Percentiles rank a stretch among this genome's conserved stretches.
Evolutionary conservation across 1,140 invertebrate genomes (phyloP).

Genomic region (Ectropis grisescens): DNA sequence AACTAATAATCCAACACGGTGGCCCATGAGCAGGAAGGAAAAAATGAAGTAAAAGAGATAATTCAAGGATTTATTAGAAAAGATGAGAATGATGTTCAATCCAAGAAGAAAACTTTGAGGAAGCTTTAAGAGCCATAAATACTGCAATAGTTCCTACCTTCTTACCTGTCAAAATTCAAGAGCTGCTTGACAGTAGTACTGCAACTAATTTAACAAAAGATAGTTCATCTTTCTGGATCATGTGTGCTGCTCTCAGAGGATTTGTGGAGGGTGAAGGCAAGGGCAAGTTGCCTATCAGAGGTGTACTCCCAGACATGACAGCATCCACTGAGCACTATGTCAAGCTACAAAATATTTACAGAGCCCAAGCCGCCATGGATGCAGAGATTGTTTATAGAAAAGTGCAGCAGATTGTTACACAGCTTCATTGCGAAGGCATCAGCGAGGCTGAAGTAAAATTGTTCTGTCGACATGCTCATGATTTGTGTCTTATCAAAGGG

Average conservation of each 20-base stretch:
- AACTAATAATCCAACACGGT: conserved; percentile 68
- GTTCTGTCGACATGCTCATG: conserved; percentile 88
- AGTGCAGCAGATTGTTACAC: conserved; percentile 83
- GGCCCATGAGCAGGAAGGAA: conserved; percentile 85
- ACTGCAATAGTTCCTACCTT: conserved; percentile 75
- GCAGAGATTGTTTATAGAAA: conserved; percentile 84
- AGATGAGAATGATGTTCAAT: conserved; percentile 80
- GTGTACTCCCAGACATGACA: conserved; percentile 98
- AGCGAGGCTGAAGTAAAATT: conserved; percentile 84
- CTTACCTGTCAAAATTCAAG: conserved; percentile 74
- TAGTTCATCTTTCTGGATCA: conserved; percentile 93
- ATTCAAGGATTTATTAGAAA: conserved; percentile 77
- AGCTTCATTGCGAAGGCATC: conserved; percentile 81
- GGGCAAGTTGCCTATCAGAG: conserved; percentile 87
- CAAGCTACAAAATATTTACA: conserved; percentile 90
- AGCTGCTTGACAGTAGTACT: conserved; percentile 82
- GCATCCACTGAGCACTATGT: conserved; percentile 95
- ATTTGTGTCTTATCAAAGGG: conserved; percentile 84
- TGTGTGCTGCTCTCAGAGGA: conserved; percentile 89
- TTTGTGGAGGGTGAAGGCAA: conserved; percentile 90
- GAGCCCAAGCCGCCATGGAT: conserved; percentile 86
- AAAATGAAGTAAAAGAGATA: conserved; percentile 82
- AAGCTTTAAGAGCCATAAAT: conserved; percentile 93
- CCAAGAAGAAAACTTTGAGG: conserved; percentile 96
- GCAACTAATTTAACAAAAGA: conserved; percentile 84